A percentile compares a stretch with the other conserved stretches of the same genome.
These are phyloP conservation scores for Proterorhinus semilunaris DNA, from an alignment of 2,113 vertebrate species.

Conservation along the genomic window DNA sequence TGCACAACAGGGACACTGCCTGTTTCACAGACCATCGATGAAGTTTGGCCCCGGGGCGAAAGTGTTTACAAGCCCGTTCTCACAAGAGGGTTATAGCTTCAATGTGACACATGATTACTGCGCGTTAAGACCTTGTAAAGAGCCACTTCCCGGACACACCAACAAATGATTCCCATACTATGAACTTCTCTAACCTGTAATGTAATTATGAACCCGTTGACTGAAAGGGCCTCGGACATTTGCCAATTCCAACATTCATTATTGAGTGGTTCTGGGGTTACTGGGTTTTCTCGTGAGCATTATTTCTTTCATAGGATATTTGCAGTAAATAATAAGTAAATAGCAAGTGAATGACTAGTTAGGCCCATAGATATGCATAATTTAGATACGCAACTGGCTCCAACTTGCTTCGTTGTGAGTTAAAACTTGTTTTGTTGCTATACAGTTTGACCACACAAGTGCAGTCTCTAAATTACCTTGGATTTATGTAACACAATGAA, in stretches of 20 bases:
- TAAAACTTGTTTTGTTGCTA: background rate
- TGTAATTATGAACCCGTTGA: background rate
- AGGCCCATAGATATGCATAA: background rate
- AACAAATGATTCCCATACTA: background rate
- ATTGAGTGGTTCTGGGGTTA: background rate
- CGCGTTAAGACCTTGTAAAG: conserved; percentile 5
- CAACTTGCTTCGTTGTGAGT: background rate
- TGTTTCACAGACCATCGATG: conserved; percentile 1
- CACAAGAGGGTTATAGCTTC: conserved; percentile 14
- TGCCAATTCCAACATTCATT: background rate
- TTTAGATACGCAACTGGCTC: background rate
- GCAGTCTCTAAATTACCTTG: background rate
- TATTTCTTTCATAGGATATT: too few species aligned
- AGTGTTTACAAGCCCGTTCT: conserved; percentile 22
- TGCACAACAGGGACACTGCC: background rate
- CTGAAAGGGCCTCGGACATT: background rate
- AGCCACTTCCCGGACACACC: background rate
- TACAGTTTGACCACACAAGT: background rate
- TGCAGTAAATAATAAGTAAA: too few species aligned
- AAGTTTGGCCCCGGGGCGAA: background rate
- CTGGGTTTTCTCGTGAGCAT: too few species aligned
- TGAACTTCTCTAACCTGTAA: background rate
- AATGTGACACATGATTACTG: conserved; percentile 12
- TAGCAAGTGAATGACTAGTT: too few species aligned
- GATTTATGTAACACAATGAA: background rate